These are phyloP conservation scores for Remorina albescens DNA, from an alignment of 2,797 vertebrate species.

Conservation along the genomic window DNA sequence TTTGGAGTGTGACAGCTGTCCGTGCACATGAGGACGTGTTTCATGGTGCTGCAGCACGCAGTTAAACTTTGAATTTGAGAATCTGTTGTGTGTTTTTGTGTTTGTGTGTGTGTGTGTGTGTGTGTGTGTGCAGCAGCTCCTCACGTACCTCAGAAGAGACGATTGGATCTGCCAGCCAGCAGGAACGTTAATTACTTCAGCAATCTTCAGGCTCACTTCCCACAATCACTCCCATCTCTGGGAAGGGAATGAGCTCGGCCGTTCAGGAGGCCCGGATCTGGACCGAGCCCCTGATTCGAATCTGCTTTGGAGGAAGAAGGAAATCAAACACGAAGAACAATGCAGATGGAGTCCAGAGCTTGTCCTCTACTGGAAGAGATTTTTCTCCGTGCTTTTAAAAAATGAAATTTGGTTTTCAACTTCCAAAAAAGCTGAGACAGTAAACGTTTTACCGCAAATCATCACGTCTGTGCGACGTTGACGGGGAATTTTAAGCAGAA, in stretches of 20 bases:
- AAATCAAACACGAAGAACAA: constrained; percentile 57
- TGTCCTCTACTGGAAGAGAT: background rate
- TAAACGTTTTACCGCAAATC: constrained; percentile 16
- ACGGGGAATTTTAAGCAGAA: constrained; percentile 29
- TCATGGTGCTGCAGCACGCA: constrained; percentile 56
- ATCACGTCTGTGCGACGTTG: constrained; percentile 6
- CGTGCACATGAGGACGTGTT: constrained; percentile 61
- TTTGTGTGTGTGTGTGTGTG: constrained; percentile 1
- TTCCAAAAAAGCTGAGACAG: constrained; percentile 5
- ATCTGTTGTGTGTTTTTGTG: constrained; percentile 18
- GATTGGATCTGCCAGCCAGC: constrained; percentile 78
- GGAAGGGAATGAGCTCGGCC: constrained; percentile 62
- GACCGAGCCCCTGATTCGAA: constrained; percentile 46
- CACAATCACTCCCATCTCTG: constrained; percentile 69
- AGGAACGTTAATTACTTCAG: constrained; percentile 78
- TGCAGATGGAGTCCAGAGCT: constrained; percentile 31
- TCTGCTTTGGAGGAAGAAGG: constrained; percentile 28
- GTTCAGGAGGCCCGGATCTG: constrained; percentile 53
- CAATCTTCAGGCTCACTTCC: constrained; percentile 76
- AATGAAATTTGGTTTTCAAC: background rate
- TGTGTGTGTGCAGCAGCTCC: constrained; percentile 11
- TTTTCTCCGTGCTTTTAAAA: background rate
- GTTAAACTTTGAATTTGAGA: constrained; percentile 68
- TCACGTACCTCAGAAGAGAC: constrained; percentile 46
- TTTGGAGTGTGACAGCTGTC: constrained; percentile 68